These are phyloP conservation scores for Eriosoma lanigerum DNA, from an alignment of 1,140 invertebrate genomes.

Conservation along the genomic window DNA sequence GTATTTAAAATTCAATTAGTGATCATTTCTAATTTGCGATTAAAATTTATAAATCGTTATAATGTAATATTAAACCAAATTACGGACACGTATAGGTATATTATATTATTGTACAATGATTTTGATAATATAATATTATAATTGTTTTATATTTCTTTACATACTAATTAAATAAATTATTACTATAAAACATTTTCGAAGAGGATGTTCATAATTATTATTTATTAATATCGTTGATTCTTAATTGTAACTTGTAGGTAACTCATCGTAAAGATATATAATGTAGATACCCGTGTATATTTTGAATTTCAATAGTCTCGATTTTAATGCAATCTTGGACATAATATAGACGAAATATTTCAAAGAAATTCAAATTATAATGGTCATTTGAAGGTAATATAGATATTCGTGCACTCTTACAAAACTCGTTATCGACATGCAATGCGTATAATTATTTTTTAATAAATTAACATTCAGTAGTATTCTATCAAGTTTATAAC, in stretches of 20 bases:
- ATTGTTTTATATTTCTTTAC: too few species aligned
- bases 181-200: neutral
- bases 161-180: too few species aligned
- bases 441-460: constrained; percentile 7
- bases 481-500: neutral
- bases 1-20: too few species aligned
- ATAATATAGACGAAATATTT: neutral
- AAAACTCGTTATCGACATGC: neutral
- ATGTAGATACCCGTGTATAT: neutral
- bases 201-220: neutral
- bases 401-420: neutral
- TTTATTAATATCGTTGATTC: too few species aligned
- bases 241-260: too few species aligned
- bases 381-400: neutral
- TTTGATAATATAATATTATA: too few species aligned
- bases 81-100: too few species aligned
- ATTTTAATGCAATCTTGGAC: neutral
- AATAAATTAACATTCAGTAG: constrained; percentile 1
- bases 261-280: too few species aligned
- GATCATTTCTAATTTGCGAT: too few species aligned
- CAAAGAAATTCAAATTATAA: neutral
- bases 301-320: neutral
- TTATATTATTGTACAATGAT: too few species aligned
- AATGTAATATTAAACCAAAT: too few species aligned
- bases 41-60: too few species aligned